Evolutionary conservation across 2,888 invertebrate species (phyloP), one percentile per base, ranked within the genome.

Genomic region (Netelia inedita): DNA sequence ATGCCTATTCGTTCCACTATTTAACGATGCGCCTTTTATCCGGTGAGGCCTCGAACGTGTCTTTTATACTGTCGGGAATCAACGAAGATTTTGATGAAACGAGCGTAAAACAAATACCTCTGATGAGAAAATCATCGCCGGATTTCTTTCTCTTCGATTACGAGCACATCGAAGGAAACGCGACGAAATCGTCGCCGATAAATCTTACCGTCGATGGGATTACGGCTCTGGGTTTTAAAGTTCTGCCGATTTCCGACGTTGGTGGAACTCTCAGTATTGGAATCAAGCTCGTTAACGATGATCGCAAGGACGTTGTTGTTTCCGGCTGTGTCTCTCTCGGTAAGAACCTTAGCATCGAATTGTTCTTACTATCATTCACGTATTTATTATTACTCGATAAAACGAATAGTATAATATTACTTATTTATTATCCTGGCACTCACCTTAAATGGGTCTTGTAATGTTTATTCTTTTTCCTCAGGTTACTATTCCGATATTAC

Each of bases 211-310:
- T 95, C 2, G 94, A 95, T 1, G 95, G 95, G 88, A 94, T 96
- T 41, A 95, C 95, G 59, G 95, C 96, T 0, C 94, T 98, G 73
- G 95, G 96, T 85, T 97, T 98, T 91, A 95, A 95, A 79, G 94
- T 98, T 11, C 95, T 96, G 53, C 95, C 96, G 80, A 95, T 96
- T 28, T 94, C 95, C 80, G 98, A 98, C 90, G 96, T 97, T 46
- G 98, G 98, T 0, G 98, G 98, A 0, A 97, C 97, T 1, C 91
- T 98, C 21, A 95, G 96, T 0, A 95, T 97, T 86, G 96, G 96
- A 72, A 94, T 97, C 0, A 96, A 96, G 73, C 94, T 97, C 90
- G 88, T 95, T 95, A 92, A 95, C 94, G 88, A 89, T 94, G 87
- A 95, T 61, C 91, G 85, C 35, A 83, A 93, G 90, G 75, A 90